These are phyloP conservation scores for Anagyrus pseudococci DNA, from an alignment of 2,888 invertebrate species.

Conservation along the genomic window DNA sequence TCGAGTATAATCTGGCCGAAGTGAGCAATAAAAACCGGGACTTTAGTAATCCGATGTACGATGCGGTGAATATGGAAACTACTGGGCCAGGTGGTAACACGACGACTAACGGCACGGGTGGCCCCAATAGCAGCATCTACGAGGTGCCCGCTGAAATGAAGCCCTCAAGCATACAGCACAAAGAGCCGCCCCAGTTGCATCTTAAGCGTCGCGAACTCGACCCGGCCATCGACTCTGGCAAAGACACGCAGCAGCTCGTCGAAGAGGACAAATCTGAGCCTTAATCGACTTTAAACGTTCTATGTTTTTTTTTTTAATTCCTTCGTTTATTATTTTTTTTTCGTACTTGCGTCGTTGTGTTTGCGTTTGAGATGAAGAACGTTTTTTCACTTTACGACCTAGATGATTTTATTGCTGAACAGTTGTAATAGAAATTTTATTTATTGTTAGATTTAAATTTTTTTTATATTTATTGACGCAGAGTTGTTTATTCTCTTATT, in stretches of 20 bases:
- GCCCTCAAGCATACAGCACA: conserved; percentile 83
- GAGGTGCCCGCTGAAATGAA: conserved; percentile 82
- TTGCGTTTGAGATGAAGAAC: background rate
- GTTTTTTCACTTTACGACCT: background rate
- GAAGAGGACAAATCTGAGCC: conserved; percentile 80
- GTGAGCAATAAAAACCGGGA: conserved; percentile 83
- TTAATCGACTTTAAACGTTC: conserved; percentile 43
- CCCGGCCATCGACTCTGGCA: conserved; percentile 85
- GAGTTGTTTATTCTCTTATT: background rate
- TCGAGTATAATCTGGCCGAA: conserved; percentile 81
- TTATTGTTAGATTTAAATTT: background rate
- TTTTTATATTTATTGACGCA: background rate
- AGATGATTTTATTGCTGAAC: no score
- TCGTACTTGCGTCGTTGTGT: conserved; percentile 1
- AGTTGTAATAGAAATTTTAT: background rate
- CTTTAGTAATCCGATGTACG: conserved; percentile 98
- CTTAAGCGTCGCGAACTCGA: conserved; percentile 81
- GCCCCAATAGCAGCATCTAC: conserved; percentile 77
- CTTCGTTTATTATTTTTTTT: conserved; percentile 3
- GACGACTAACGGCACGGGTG: conserved; percentile 60
- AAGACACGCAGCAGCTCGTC: conserved; percentile 89
- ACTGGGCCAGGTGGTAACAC: conserved; percentile 11
- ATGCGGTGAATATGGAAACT: conserved; percentile 77
- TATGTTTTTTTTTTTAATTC: background rate
- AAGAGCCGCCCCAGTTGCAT: conserved; percentile 76